These are phyloP conservation scores for Rhogogaster chlorosoma DNA, from an alignment of 2,888 invertebrate species.

Conservation along the genomic window DNA sequence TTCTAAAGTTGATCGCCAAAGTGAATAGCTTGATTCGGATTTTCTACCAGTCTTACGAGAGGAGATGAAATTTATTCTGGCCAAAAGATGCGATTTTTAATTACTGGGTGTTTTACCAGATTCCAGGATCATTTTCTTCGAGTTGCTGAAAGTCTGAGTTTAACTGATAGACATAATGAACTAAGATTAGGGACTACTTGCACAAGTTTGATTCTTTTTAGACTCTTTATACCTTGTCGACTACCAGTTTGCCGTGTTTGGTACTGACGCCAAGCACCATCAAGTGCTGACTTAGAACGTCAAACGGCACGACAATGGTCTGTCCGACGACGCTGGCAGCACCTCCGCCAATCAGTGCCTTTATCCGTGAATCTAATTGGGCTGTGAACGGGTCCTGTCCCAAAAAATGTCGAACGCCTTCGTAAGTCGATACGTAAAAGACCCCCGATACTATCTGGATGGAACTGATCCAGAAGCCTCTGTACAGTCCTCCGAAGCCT, in stretches of 20 bases:
- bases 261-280: constrained; percentile 91
- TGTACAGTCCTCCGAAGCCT: constrained; percentile 92
- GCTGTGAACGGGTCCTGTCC: constrained; percentile 79
- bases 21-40: no score
- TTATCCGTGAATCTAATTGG: constrained; percentile 83
- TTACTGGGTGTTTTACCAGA: not conserved
- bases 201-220: not conserved
- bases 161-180: no score
- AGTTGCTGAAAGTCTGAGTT: no score
- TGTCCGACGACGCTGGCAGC: constrained; percentile 96
- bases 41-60: not conserved
- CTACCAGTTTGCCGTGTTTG: constrained; percentile 70
- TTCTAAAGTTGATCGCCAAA: not conserved
- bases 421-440: constrained; percentile 96
- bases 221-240: constrained; percentile 69
- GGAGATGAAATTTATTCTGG: not conserved
- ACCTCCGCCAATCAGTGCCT: constrained; percentile 93
- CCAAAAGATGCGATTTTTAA: not conserved
- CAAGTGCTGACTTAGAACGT: constrained; percentile 97
- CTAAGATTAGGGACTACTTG: not conserved
- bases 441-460: constrained; percentile 92
- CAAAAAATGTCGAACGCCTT: constrained; percentile 91
- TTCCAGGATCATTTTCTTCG: not conserved
- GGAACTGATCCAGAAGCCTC: constrained; percentile 97
- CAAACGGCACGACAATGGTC: constrained; percentile 97